A percentile compares a stretch with the other conserved stretches of the same genome.
phyloP scores from a whole-genome alignment of 2,113 vertebrate species.

The Gila orcuttii region DNA sequence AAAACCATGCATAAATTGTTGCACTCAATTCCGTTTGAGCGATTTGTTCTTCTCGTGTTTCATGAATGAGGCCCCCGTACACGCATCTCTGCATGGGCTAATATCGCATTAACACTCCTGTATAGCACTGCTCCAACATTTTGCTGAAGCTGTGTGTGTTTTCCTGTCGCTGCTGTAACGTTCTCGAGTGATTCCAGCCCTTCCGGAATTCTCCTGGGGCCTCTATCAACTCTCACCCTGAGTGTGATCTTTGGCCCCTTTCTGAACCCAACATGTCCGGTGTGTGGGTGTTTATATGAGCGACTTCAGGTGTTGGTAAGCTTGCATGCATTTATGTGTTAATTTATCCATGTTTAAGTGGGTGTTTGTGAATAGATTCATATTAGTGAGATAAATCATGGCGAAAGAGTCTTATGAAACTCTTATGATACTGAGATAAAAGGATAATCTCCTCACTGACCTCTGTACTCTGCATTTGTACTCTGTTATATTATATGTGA shows the following conservation, averaged over 20 bases:
- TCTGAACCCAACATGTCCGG: neutral
- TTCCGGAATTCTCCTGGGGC: conserved; percentile 23
- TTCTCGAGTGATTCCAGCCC: neutral
- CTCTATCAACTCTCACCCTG: neutral
- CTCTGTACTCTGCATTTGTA: neutral
- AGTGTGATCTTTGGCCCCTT: conserved; percentile 15
- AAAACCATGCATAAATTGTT: neutral
- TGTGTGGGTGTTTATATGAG: neutral
- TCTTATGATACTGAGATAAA: conserved; percentile 18
- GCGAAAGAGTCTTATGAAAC: neutral
- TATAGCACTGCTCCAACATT: neutral
- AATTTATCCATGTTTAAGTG: too few species aligned
- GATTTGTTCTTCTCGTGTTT: conserved; percentile 16
- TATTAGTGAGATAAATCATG: neutral
- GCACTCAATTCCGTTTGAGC: neutral
- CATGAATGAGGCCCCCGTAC: neutral
- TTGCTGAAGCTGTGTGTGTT: neutral
- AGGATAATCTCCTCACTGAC: neutral
- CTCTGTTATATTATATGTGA: neutral
- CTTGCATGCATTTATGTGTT: neutral
- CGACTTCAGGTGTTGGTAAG: conserved; percentile 3
- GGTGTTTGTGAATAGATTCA: neutral
- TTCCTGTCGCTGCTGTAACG: conserved; percentile 16
- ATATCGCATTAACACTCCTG: neutral
- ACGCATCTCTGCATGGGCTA: neutral